Evolutionary conservation across 2,797 vertebrate species (phyloP).

Genomic region (Phataginus tetradactyla): DNA sequence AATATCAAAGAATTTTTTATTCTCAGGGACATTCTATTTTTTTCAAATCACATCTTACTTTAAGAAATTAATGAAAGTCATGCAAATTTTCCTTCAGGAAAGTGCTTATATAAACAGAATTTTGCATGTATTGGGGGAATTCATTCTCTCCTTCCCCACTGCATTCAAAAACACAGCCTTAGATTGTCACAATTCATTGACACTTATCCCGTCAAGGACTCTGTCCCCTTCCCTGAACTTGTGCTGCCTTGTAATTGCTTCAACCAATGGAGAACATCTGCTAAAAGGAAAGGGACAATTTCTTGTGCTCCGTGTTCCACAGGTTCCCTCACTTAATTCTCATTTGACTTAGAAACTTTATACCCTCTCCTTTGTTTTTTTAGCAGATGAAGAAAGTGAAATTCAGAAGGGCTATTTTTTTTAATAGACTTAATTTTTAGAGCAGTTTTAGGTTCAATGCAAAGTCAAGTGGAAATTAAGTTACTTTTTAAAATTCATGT

Average conservation of each 20-base stretch:
- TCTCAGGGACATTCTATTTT: not conserved
- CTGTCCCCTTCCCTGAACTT: not conserved
- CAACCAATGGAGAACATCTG: not conserved
- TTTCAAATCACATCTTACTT: not conserved
- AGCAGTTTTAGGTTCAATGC: not conserved
- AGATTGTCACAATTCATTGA: not conserved
- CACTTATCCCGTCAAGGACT: not conserved
- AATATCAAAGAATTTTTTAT: not conserved
- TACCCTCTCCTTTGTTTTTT: not conserved
- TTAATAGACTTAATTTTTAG: not conserved
- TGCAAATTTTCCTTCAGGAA: not conserved
- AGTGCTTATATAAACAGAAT: not conserved
- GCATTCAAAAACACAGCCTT: not conserved
- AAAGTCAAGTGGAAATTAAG: not conserved
- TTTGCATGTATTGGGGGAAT: not conserved
- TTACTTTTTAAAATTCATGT: slow-evolving; percentile 15
- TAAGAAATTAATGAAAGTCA: slow-evolving; percentile 3
- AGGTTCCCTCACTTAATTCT: not conserved
- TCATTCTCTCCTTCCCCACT: not conserved
- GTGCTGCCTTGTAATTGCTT: not conserved
- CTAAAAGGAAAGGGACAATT: not conserved
- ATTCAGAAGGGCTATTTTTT: not conserved
- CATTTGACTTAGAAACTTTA: not conserved
- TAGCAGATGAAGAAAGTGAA: not conserved
- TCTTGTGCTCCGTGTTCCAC: not conserved